Evolutionary conservation across 2,888 invertebrate species (phyloP).

Genomic region (Pantelozetes paolii): DNA sequence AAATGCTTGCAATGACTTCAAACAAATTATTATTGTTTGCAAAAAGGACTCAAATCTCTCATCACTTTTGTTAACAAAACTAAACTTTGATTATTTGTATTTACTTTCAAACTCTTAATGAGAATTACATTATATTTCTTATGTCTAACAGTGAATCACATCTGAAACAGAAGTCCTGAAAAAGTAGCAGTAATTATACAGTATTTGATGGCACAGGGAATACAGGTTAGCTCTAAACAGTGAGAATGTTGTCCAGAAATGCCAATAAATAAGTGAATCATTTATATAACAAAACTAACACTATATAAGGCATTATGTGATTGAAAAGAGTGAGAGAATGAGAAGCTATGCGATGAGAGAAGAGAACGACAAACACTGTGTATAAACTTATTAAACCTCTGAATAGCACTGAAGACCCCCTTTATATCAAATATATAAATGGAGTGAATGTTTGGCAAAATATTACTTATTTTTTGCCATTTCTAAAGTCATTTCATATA

Average conservation of each 20-base stretch:
- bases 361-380: background rate
- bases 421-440: constrained; percentile 30
- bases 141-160: no score
- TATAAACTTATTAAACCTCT: constrained; percentile 33
- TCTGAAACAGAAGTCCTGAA: no score
- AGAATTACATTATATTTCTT: no score
- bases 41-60: no score
- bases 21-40: constrained; percentile 13
- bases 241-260: background rate
- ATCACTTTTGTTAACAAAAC: no score
- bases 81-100: no score
- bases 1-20: background rate
- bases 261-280: constrained; percentile 2
- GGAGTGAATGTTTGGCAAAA: constrained; percentile 26
- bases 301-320: constrained; percentile 12
- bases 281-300: background rate
- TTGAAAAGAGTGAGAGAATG: constrained; percentile 1
- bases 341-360: background rate
- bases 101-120: no score
- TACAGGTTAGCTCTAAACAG: no score
- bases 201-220: no score
- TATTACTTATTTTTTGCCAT: constrained; percentile 25
- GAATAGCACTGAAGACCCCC: background rate
- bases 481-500: background rate
- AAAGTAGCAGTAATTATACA: no score